Conservation (phyloP, 2,888 invertebrate genomes). For the Caenorhabditis wallacei region DNA sequence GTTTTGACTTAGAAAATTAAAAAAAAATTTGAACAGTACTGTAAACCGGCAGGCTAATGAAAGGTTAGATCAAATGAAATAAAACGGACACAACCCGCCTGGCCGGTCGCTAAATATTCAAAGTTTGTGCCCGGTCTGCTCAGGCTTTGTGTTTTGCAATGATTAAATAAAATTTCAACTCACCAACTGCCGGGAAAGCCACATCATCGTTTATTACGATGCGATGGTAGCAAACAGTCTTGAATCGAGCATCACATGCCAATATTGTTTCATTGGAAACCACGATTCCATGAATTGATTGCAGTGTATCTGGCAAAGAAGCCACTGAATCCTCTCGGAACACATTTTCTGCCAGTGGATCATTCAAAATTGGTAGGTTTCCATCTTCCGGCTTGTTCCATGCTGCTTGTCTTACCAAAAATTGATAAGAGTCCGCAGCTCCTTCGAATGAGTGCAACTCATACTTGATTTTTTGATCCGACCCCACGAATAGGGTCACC, state of each 20-base stretch:
- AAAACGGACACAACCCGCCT: too few species aligned
- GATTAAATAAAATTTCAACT: neutral
- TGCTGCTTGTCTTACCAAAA: neutral
- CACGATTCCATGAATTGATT: constrained; percentile 29
- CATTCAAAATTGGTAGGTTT: neutral
- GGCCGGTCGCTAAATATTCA: too few species aligned
- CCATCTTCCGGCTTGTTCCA: constrained; percentile 32
- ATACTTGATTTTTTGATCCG: constrained; percentile 24
- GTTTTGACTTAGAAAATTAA: too few species aligned
- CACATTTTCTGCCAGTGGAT: neutral
- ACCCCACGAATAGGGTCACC: constrained; percentile 27
- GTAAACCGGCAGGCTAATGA: too few species aligned
- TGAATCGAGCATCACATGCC: neutral
- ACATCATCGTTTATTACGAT: constrained; percentile 20
- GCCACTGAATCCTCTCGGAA: neutral
- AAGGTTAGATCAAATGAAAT: too few species aligned
- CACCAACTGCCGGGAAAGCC: constrained; percentile 20
- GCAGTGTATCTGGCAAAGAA: neutral
- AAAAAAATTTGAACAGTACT: too few species aligned
- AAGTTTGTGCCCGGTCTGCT: too few species aligned
- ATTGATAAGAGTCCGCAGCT: constrained; percentile 11
- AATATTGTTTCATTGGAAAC: constrained; percentile 31
- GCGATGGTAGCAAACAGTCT: constrained; percentile 30
- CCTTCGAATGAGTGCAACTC: constrained; percentile 23
- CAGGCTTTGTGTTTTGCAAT: too few species aligned